Evolutionary conservation across 2,888 invertebrate genomes (phyloP).

Genomic region (Drosophila lacicola): DNA sequence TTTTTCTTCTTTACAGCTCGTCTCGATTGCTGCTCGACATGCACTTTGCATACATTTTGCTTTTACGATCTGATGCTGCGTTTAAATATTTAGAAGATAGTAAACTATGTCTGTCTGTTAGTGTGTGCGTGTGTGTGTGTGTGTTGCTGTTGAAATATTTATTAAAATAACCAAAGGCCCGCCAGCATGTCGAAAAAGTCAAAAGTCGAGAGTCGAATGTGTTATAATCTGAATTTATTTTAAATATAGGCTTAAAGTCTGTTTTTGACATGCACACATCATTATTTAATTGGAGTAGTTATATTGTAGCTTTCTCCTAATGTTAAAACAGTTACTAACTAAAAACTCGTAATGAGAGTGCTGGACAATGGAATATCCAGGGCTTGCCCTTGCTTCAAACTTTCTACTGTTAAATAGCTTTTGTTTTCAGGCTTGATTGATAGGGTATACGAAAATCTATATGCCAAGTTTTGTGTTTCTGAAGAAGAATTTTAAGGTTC

Average conservation of each 20-base stretch:
- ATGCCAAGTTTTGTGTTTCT: too few species aligned
- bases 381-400: neutral
- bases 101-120: slow-evolving; percentile 63
- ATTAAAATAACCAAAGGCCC: slow-evolving; percentile 56
- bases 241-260: neutral
- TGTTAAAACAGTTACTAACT: too few species aligned
- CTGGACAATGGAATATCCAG: neutral
- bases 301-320: too few species aligned
- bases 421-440: too few species aligned
- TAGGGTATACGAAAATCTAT: too few species aligned
- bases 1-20: slow-evolving; percentile 59
- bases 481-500: too few species aligned
- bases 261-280: too few species aligned
- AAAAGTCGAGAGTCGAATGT: slow-evolving; percentile 13
- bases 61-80: slow-evolving; percentile 77
- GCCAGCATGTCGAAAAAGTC: slow-evolving; percentile 21
- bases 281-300: neutral
- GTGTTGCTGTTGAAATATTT: slow-evolving; percentile 59
- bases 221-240: neutral
- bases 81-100: slow-evolving; percentile 79
- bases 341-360: too few species aligned
- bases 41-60: slow-evolving; percentile 78
- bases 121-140: slow-evolving; percentile 16
- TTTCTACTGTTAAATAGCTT: neutral
- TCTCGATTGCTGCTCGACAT: slow-evolving; percentile 79